Base-by-base conservation (phyloP, 2,113 vertebrate genomes). In the Cyphomyrus plagiostoma region DNA sequence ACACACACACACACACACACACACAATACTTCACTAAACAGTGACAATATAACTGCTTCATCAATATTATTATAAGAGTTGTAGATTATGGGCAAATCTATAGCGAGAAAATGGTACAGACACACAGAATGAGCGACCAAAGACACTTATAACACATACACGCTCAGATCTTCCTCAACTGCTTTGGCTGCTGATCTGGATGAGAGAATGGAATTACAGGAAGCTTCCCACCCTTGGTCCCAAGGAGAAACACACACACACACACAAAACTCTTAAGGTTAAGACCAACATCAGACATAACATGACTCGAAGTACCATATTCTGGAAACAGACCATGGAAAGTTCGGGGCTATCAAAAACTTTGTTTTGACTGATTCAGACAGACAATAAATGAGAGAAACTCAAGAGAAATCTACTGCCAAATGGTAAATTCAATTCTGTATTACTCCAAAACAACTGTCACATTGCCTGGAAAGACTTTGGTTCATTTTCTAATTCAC, bases 131-230 rank as follows among this genome's bases (percentile, higher is more conserved):
- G 13, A 80, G 6, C 15, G 1, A 42, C 30, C 15, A 19, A 80
- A 35, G 35, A 80, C 70, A 66, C 26, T 30, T 26, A 42, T 77
- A 77, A 56, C 52, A 53, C 17, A 53, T 1, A 77, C 11, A 56
- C 52, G 11, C 8, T 26, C 4, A 46, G 83, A 45, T 87, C 89
- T 2, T 87, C 49, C 90, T 89, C 90, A 30, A 93, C 93, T 92
- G 23, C 23, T 23, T 62, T 62, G 56, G 56, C 56, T 62, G 92
- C 88, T 84, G 86, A 90, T 91, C 88, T 91, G 90, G 92, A 89
- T 92, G 89, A 88, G 70, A 92, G 91, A 92, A 92, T 92, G 92
- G 92, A 94, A 95, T 93, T 91, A 94, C 94, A 95, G 94, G 94
- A 96, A 95, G 91, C 91, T 91, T 92, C 93, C 95, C 93, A 92